Evolutionary conservation across 1,140 invertebrate species (phyloP).

Genomic region (Drosophila willistoni): DNA sequence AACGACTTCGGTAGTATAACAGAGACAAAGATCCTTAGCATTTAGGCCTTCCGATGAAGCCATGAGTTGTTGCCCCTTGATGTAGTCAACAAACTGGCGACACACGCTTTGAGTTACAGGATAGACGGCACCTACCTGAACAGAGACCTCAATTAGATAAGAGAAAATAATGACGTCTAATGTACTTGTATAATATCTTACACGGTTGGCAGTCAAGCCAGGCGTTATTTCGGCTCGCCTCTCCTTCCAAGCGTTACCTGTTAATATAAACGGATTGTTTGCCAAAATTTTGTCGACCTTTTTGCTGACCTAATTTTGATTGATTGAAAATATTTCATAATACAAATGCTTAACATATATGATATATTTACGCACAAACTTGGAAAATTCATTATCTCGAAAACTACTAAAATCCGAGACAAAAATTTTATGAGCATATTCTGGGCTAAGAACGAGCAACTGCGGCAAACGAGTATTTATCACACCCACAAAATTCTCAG

Average conservation of each 20-base stretch:
- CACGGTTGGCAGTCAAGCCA: constrained; percentile 83
- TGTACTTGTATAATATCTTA: constrained; percentile 25
- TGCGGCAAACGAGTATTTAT: constrained; percentile 54
- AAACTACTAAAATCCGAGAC: constrained; percentile 83
- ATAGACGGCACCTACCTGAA: constrained; percentile 56
- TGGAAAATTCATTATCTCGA: constrained; percentile 61
- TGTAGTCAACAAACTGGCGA: constrained; percentile 50
- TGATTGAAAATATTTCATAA: neutral
- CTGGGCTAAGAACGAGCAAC: constrained; percentile 83
- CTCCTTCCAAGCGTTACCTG: constrained; percentile 85
- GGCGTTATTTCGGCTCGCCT: constrained; percentile 84
- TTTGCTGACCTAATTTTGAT: constrained; percentile 30
- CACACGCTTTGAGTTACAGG: constrained; percentile 57
- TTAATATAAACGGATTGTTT: constrained; percentile 82
- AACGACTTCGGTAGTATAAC: constrained; percentile 84
- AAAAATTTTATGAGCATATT: constrained; percentile 83
- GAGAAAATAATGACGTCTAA: neutral
- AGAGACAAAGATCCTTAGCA: constrained; percentile 54
- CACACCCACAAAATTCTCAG: constrained; percentile 56
- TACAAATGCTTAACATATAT: too few relatives aligned
- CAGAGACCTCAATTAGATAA: neutral
- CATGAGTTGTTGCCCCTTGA: constrained; percentile 43
- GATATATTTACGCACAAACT: constrained; percentile 36
- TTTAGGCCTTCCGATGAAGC: constrained; percentile 39
- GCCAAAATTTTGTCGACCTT: constrained; percentile 80